phyloP scores from a whole-genome alignment of 2,797 vertebrate genomes.

The Halcyon chelicuti region DNA sequence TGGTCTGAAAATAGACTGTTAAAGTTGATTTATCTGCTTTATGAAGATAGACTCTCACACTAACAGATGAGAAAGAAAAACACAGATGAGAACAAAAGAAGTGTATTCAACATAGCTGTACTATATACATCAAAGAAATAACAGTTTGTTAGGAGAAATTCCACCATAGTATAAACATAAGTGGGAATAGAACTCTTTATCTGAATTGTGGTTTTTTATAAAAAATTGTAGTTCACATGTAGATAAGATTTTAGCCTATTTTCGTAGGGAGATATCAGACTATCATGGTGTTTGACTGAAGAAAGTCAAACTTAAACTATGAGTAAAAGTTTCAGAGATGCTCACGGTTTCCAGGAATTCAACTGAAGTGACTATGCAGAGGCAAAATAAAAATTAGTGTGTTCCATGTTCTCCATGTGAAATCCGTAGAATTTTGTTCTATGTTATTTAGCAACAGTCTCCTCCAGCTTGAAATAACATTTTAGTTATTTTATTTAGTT shows the following conservation, averaged over 20 bases:
- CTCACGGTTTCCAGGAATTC: neutral
- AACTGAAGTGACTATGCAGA: neutral
- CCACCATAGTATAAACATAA: neutral
- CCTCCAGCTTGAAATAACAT: neutral
- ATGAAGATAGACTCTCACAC: neutral
- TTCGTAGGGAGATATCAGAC: neutral
- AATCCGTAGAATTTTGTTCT: neutral
- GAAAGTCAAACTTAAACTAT: neutral
- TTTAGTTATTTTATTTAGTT: no score
- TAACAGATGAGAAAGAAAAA: neutral
- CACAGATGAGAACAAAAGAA: neutral
- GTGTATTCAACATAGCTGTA: neutral
- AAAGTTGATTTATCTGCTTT: neutral
- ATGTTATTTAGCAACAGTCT: neutral
- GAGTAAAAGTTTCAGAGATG: neutral
- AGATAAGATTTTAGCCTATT: neutral
- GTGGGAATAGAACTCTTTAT: neutral
- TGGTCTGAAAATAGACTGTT: neutral
- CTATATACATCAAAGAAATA: neutral
- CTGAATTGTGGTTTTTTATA: neutral
- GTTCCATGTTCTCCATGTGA: neutral
- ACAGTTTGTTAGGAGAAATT: neutral
- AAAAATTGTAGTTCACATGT: neutral
- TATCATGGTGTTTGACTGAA: neutral
- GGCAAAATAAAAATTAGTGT: neutral